Evolutionary conservation across 2,113 vertebrate genomes (phyloP).

Genomic region (Gambusia affinis): DNA sequence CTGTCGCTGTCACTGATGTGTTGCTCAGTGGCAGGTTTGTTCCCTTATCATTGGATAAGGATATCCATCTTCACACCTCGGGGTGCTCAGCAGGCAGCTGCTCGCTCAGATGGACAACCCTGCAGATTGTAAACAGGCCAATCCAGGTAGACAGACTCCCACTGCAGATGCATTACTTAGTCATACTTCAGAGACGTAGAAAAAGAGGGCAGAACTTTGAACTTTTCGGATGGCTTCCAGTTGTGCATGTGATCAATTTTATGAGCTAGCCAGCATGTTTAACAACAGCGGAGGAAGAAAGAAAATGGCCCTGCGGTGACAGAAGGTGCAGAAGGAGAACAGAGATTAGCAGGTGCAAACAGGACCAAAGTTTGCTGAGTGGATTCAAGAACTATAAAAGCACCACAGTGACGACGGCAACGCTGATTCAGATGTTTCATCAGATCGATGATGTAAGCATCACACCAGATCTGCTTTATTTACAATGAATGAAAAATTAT

Average conservation of each 20-base stretch:
- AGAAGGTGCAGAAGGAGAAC: not conserved
- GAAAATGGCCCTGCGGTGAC: not conserved
- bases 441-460: no score
- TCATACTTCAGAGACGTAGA: slow-evolving; percentile 27
- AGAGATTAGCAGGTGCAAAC: not conserved
- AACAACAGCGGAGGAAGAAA: slow-evolving; percentile 2
- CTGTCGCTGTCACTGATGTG: slow-evolving; percentile 62
- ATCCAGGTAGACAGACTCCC: slow-evolving; percentile 47
- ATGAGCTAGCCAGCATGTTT: not conserved
- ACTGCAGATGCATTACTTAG: slow-evolving; percentile 51
- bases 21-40: slow-evolving; percentile 67
- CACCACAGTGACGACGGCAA: not conserved
- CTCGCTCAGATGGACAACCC: slow-evolving; percentile 40
- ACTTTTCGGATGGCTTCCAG: slow-evolving; percentile 9
- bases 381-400: not conserved
- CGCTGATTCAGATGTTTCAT: not conserved
- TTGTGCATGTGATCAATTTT: slow-evolving; percentile 1
- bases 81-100: slow-evolving; percentile 51
- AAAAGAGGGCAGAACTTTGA: slow-evolving; percentile 34
- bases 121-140: slow-evolving; percentile 49
- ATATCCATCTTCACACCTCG: slow-evolving; percentile 74
- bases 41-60: slow-evolving; percentile 62
- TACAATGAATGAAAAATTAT: not conserved
- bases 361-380: not conserved
- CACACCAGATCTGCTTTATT: not conserved